Conservation (phyloP, 2,888 invertebrate species). For the Psylliodes chrysocephalus region DNA sequence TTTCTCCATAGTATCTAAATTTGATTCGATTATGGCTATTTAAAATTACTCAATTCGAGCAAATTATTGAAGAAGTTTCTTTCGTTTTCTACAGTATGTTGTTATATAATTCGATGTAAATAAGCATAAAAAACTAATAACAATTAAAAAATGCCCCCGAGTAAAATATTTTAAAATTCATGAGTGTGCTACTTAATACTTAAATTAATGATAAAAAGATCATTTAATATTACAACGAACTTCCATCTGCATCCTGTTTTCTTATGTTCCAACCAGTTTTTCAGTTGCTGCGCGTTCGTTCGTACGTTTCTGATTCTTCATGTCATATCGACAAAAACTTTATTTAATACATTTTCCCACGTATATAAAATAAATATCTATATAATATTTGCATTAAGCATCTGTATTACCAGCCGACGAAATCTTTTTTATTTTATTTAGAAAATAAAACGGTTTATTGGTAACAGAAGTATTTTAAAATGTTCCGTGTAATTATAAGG, state of each 20-base stretch:
- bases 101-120: too few species aligned
- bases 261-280: conserved; percentile 22
- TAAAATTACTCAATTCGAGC: too few species aligned
- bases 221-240: conserved; percentile 26
- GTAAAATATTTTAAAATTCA: conserved; percentile 21
- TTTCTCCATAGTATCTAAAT: too few species aligned
- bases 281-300: background rate
- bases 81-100: too few species aligned
- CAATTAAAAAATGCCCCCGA: conserved; percentile 2
- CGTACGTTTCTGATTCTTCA: conserved; percentile 1
- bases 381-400: background rate
- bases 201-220: conserved; percentile 30
- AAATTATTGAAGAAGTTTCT: too few species aligned
- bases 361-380: conserved; percentile 18
- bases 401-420: too few species aligned
- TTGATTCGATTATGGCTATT: too few species aligned
- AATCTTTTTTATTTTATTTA: too few species aligned
- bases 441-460: too few species aligned
- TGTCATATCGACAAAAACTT: conserved; percentile 13
- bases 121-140: background rate
- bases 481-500: too few species aligned
- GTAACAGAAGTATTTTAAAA: too few species aligned
- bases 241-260: conserved; percentile 34
- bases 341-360: conserved; percentile 26
- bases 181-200: conserved; percentile 27